These are phyloP conservation scores for Bos javanicus DNA, from an alignment of 2,113 vertebrate genomes.

Conservation along the genomic window DNA sequence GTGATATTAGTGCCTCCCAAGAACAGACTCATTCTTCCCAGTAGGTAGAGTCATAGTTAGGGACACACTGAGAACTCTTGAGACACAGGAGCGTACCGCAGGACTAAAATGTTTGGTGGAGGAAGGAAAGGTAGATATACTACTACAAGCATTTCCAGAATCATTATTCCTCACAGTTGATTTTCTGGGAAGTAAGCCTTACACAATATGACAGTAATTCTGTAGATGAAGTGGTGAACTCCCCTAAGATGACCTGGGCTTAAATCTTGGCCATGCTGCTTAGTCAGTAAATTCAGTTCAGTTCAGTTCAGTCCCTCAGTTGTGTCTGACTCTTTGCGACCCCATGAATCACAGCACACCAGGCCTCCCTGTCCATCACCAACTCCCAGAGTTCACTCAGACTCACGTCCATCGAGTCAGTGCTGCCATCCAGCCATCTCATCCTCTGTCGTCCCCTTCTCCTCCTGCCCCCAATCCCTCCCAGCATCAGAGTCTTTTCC, in stretches of 20 bases:
- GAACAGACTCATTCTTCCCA: neutral
- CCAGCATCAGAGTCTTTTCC: too few species aligned
- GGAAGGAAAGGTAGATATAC: neutral
- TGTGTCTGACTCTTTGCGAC: too few species aligned
- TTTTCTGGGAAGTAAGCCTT: neutral
- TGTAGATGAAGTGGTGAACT: neutral
- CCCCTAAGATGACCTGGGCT: neutral
- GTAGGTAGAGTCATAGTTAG: neutral
- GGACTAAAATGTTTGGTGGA: neutral
- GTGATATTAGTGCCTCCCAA: neutral
- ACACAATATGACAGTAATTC: neutral
- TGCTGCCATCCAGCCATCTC: too few species aligned
- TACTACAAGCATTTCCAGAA: neutral
- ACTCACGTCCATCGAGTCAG: too few species aligned
- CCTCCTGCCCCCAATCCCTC: too few species aligned
- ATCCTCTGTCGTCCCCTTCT: too few species aligned
- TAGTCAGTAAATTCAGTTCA: neutral
- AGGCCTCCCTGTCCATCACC: too few species aligned
- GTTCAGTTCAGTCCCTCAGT: too few species aligned
- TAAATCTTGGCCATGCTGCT: neutral
- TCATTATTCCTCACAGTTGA: neutral
- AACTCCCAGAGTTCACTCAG: too few species aligned
- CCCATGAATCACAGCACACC: too few species aligned
- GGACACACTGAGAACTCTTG: neutral
- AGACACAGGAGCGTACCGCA: rapidly evolving